Percentiles rank a stretch among this genome's conserved stretches.
These are phyloP conservation scores for Ctenopoma kingsleyae DNA, from an alignment of 2,797 vertebrate species.

Conservation along the genomic window DNA sequence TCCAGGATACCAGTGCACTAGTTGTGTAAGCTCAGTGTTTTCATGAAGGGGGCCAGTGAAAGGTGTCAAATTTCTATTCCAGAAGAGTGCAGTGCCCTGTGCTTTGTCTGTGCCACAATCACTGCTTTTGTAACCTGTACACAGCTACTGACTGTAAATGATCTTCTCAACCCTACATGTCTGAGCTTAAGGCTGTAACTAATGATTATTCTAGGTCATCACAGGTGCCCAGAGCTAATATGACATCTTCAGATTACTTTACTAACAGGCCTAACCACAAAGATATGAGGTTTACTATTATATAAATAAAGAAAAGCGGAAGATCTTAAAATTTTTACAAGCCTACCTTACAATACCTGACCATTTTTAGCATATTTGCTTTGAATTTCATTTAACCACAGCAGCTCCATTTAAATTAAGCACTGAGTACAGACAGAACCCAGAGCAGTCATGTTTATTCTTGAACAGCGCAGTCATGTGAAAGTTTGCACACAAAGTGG, in stretches of 20 bases:
- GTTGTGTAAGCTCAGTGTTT: conserved; percentile 52
- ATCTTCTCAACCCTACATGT: not conserved
- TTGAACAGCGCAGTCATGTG: not conserved
- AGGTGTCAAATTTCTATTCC: conserved; percentile 62
- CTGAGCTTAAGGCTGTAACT: not conserved
- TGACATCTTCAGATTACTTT: not conserved
- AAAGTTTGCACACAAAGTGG: too few relatives aligned
- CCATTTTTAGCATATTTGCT: not conserved
- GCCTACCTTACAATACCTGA: too few relatives aligned
- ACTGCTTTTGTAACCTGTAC: conserved; percentile 28
- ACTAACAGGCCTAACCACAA: not conserved
- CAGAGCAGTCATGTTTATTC: conserved; percentile 20
- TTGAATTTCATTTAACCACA: not conserved
- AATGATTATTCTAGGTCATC: not conserved
- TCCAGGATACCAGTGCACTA: not conserved
- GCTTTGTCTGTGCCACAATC: conserved; percentile 57
- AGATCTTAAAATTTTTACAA: not conserved
- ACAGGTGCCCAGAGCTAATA: not conserved
- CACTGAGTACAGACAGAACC: not conserved
- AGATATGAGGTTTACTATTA: not conserved
- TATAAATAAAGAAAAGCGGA: not conserved
- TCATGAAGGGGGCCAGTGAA: conserved; percentile 29
- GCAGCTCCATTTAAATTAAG: not conserved
- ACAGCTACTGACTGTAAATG: conserved; percentile 17
- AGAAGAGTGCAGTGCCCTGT: conserved; percentile 12